These are phyloP conservation scores for Xenops minutus DNA, from an alignment of 2,797 vertebrate genomes.

Conservation along the genomic window DNA sequence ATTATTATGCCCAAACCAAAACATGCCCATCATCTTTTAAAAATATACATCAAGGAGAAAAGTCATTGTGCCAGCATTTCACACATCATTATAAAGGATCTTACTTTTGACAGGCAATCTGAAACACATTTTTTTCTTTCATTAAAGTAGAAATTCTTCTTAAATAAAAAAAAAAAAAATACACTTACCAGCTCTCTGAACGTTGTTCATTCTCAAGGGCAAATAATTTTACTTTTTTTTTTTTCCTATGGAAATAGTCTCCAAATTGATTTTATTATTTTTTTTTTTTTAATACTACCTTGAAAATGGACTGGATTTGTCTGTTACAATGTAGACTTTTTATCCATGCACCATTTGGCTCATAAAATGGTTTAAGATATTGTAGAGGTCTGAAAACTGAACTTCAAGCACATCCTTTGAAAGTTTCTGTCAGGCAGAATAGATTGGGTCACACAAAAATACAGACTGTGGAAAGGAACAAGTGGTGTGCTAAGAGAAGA, in stretches of 20 bases:
- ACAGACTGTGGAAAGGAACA: background rate
- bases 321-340: background rate
- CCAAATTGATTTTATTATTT: background rate
- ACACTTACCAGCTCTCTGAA: background rate
- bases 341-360: background rate
- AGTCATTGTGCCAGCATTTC: background rate
- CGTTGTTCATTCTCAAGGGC: background rate
- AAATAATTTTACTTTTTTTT: background rate
- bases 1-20: background rate
- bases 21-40: background rate
- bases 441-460: background rate
- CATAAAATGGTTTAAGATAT: background rate
- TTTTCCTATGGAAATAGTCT: background rate
- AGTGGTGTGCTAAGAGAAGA: background rate
- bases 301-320: background rate
- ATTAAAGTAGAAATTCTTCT: background rate
- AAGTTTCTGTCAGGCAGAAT: background rate
- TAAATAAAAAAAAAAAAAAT: background rate
- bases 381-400: background rate
- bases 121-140: background rate
- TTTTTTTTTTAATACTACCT: background rate
- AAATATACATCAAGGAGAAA: background rate
- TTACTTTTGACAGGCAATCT: background rate
- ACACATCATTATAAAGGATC: background rate
- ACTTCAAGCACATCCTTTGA: background rate